phyloP scores from a whole-genome alignment of 2,888 invertebrate species.

The Orchestes rusci region DNA sequence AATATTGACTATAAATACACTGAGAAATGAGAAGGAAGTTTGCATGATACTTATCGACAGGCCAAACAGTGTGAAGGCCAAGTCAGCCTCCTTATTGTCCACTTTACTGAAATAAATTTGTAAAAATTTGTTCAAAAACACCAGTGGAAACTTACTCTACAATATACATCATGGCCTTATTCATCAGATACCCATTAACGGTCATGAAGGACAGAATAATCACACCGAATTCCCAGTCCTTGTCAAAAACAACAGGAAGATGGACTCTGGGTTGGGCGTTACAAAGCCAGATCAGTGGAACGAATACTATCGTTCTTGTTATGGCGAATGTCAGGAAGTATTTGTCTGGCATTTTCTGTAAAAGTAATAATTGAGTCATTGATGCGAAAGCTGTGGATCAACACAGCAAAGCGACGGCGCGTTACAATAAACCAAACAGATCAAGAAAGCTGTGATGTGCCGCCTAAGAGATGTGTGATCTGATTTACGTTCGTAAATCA shows the following conservation, averaged over 20 bases:
- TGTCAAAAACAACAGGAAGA: slow-evolving; percentile 13
- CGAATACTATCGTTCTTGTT: slow-evolving; percentile 20
- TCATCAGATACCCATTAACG: slow-evolving; percentile 13
- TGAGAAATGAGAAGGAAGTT: slow-evolving; percentile 6
- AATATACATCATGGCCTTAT: slow-evolving; percentile 11
- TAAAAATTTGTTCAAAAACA: no score
- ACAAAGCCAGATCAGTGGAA: slow-evolving; percentile 21
- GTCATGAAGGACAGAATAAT: slow-evolving; percentile 22
- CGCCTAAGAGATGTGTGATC: no score
- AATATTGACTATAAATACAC: slow-evolving; percentile 14
- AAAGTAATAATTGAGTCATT: no score
- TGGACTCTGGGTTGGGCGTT: slow-evolving; percentile 16
- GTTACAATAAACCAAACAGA: no score
- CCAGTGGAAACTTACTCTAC: slow-evolving; percentile 8
- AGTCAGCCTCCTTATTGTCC: slow-evolving; percentile 6
- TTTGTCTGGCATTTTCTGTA: slow-evolving; percentile 12
- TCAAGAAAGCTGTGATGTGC: no score
- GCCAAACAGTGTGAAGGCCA: slow-evolving; percentile 8
- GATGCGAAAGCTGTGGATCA: no score
- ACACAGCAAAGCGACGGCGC: no score
- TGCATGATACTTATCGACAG: slow-evolving; percentile 6
- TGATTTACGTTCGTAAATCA: no score
- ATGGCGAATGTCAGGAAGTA: no score
- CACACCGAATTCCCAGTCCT: slow-evolving; percentile 19
- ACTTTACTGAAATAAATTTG: slow-evolving; percentile 15